A percentile compares a stretch with the other conserved stretches of the same genome.
These are phyloP conservation scores for Glaucomys volans DNA, from an alignment of 2,113 vertebrate genomes.

Conservation along the genomic window DNA sequence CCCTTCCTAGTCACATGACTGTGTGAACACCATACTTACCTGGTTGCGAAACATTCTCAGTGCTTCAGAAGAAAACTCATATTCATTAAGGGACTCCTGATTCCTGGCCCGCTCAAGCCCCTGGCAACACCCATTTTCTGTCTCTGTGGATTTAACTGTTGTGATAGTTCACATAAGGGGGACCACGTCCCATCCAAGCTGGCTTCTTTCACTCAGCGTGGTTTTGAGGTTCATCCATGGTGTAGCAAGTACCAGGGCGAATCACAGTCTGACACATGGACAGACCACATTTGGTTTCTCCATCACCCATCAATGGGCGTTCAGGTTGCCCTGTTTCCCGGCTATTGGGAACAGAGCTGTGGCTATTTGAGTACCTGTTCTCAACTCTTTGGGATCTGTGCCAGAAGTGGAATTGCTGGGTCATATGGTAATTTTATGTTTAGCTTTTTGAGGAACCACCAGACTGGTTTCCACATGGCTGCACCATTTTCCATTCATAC, in stretches of 20 bases:
- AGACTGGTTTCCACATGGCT: background rate
- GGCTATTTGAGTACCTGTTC: background rate
- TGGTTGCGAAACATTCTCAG: background rate
- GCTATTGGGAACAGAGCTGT: background rate
- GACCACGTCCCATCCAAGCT: too few species aligned
- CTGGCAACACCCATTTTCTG: background rate
- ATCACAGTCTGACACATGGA: background rate
- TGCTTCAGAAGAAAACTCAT: background rate
- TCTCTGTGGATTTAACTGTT: background rate
- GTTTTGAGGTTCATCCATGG: background rate
- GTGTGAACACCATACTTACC: fast-evolving
- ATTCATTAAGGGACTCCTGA: background rate
- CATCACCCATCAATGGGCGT: background rate
- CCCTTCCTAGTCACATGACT: too few species aligned
- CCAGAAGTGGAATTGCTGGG: background rate
- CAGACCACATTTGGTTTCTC: background rate
- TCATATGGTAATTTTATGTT: background rate
- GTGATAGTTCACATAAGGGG: background rate
- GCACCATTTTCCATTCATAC: background rate
- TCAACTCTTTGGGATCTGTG: background rate
- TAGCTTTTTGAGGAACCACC: background rate
- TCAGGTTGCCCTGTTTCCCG: background rate
- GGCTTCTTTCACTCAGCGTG: background rate
- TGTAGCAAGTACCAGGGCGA: background rate
- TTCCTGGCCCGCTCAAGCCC: background rate